phyloP scores from a whole-genome alignment of 2,888 invertebrate genomes.

The Trimorus sp. region DNA sequence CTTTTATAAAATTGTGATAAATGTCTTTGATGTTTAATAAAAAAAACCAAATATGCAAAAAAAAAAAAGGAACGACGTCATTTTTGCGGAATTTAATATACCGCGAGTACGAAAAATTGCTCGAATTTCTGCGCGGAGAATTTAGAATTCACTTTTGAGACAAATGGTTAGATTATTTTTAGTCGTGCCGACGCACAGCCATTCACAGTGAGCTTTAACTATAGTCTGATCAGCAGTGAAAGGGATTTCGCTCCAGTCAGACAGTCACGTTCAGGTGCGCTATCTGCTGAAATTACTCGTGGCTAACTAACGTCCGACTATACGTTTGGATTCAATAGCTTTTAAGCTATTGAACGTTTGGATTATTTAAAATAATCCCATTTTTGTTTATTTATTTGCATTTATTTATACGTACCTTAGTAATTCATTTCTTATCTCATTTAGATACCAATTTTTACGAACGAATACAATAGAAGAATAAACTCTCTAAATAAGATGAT shows the following conservation, averaged over 20 bases:
- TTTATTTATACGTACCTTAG: too few relatives aligned
- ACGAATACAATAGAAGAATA: too few relatives aligned
- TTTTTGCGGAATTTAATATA: too few relatives aligned
- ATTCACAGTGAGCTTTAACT: slow-evolving; percentile 19
- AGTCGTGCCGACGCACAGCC: neutral
- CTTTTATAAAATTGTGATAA: too few relatives aligned
- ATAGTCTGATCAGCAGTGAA: slow-evolving; percentile 30
- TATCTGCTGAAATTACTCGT: slow-evolving; percentile 29
- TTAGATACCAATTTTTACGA: too few relatives aligned
- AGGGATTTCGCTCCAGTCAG: slow-evolving; percentile 27
- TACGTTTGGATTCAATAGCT: slow-evolving; percentile 15
- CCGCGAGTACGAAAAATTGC: too few relatives aligned
- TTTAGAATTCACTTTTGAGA: neutral
- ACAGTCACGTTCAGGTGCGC: slow-evolving; percentile 28
- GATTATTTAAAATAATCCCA: neutral
- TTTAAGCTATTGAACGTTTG: slow-evolving; percentile 2
- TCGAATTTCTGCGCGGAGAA: neutral
- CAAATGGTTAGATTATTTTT: slow-evolving; percentile 6
- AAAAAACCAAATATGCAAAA: too few relatives aligned
- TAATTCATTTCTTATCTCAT: too few relatives aligned
- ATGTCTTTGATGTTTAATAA: too few relatives aligned
- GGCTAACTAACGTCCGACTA: slow-evolving; percentile 24
- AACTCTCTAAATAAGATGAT: too few relatives aligned
- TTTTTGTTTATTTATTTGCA: slow-evolving; percentile 7
- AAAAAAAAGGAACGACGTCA: too few relatives aligned